Percentiles rank a stretch among this genome's conserved stretches.
Conservation (phyloP, 2,888 invertebrate species). For the Malthinus flaveolus region DNA sequence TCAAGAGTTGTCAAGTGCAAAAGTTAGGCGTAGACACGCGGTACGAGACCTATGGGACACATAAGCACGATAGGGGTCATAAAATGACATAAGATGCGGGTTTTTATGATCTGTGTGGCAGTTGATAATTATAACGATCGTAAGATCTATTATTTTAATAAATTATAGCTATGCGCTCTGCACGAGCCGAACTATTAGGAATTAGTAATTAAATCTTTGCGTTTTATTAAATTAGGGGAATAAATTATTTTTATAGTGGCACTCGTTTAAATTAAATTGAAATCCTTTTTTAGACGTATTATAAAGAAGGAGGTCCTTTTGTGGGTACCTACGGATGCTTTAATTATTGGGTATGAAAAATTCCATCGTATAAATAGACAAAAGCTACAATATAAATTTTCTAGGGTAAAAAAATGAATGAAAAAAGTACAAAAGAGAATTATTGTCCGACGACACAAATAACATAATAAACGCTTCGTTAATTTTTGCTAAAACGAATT, state of each 20-base stretch:
- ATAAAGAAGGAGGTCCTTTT: no score
- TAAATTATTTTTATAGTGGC: no score
- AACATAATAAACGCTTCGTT: constrained; percentile 24
- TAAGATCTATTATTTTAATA: constrained; percentile 21
- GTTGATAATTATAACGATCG: constrained; percentile 22
- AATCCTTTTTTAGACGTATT: no score
- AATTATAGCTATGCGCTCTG: constrained; percentile 14
- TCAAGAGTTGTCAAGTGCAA: constrained; percentile 41
- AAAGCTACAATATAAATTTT: no score
- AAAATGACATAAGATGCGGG: constrained; percentile 39
- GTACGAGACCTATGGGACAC: constrained; percentile 37
- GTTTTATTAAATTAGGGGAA: constrained; percentile 4
- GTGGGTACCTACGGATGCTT: no score
- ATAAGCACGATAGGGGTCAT: constrained; percentile 39
- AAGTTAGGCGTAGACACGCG: constrained; percentile 39
- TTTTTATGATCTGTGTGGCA: constrained; percentile 35
- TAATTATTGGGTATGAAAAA: no score
- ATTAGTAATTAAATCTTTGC: constrained; percentile 19
- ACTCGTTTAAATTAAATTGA: no score
- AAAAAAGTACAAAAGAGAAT: constrained; percentile 8
- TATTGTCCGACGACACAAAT: constrained; percentile 9
- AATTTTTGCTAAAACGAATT: constrained; percentile 28
- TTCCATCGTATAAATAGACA: no score
- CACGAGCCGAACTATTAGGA: constrained; percentile 10
- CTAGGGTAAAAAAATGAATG: not conserved